Percentiles rank a stretch among this genome's conserved stretches.
These are phyloP conservation scores for Trachymyrmex cornetzi DNA, from an alignment of 1,140 invertebrate species.

Conservation along the genomic window DNA sequence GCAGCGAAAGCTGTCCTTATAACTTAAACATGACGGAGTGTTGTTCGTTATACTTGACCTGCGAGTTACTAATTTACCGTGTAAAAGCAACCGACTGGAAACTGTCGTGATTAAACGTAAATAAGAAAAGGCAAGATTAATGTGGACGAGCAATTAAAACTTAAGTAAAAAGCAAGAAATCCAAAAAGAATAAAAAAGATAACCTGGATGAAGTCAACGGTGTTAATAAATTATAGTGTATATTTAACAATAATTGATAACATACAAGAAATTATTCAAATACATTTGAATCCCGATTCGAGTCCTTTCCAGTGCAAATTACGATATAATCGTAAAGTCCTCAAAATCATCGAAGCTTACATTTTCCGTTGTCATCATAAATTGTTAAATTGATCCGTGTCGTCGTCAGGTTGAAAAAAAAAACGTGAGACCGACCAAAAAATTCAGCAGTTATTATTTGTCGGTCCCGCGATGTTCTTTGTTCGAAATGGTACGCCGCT, in stretches of 20 bases:
- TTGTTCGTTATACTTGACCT: background rate
- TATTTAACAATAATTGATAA: no score
- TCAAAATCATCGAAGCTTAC: no score
- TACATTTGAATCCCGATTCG: no score
- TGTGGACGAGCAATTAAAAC: background rate
- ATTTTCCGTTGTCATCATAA: no score
- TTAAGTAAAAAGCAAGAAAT: background rate
- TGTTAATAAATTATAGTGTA: no score
- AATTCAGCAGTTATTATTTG: background rate
- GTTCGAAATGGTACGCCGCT: background rate
- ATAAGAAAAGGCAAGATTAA: background rate
- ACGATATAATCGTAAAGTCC: no score
- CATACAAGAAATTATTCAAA: no score
- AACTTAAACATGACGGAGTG: background rate
- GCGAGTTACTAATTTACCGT: constrained; percentile 3
- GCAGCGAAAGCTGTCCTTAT: background rate
- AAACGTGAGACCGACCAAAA: background rate
- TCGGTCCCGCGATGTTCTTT: no score
- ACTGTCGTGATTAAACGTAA: background rate
- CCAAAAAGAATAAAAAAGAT: background rate
- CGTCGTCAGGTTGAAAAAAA: background rate
- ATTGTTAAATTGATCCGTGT: no score
- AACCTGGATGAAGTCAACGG: no score
- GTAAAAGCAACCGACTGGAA: constrained; percentile 18
- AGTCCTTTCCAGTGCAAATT: no score